These are phyloP conservation scores for Labroides dimidiatus DNA, from an alignment of 2,797 vertebrate genomes.

Conservation along the genomic window DNA sequence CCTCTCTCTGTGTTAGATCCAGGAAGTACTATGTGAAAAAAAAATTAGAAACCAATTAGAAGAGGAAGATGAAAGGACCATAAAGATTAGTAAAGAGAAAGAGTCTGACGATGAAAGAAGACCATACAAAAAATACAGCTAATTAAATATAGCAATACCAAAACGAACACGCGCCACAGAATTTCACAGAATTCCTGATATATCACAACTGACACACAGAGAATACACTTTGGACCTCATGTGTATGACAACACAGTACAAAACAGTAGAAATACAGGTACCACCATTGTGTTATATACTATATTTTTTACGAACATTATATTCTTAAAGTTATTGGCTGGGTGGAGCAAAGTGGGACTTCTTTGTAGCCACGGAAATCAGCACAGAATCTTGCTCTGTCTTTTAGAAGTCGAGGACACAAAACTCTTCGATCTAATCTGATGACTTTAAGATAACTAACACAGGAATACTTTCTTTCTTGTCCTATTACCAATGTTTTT, in stretches of 20 bases:
- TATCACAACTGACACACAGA: constrained; percentile 79
- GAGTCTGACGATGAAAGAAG: constrained; percentile 55
- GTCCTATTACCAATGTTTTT: constrained; percentile 1
- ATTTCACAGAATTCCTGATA: constrained; percentile 84
- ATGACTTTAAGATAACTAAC: neutral
- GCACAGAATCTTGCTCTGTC: constrained; percentile 25
- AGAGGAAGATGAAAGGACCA: constrained; percentile 51
- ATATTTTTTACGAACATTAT: constrained; percentile 67
- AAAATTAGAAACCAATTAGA: constrained; percentile 56
- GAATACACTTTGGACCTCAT: constrained; percentile 83
- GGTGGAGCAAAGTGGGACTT: constrained; percentile 60
- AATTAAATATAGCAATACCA: constrained; percentile 78
- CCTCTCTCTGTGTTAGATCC: constrained; percentile 23
- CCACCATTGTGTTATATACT: constrained; percentile 69
- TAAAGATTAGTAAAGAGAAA: constrained; percentile 37
- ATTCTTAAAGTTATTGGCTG: constrained; percentile 71
- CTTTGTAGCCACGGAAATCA: constrained; percentile 61
- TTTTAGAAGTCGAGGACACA: constrained; percentile 29
- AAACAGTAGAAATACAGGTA: constrained; percentile 82
- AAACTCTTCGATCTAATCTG: constrained; percentile 1
- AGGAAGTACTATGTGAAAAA: constrained; percentile 46
- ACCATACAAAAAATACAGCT: constrained; percentile 69
- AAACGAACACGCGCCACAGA: constrained; percentile 78
- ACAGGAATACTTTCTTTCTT: neutral
- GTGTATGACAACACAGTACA: constrained; percentile 83